Base-by-base conservation (phyloP, 37 sponge, comb jelly and placozoan species). In the Oopsacas minuta region DNA sequence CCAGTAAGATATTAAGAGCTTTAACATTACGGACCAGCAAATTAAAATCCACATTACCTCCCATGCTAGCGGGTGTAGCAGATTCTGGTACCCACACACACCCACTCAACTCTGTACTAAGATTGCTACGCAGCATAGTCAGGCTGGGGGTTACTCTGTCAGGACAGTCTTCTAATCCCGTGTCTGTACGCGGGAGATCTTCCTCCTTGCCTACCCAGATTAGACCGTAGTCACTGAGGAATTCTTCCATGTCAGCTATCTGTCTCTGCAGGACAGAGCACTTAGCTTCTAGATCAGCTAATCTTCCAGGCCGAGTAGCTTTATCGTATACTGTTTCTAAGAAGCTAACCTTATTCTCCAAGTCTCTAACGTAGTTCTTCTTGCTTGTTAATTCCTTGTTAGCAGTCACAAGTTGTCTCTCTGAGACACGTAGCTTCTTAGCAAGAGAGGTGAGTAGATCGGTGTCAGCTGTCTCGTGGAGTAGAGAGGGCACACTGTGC, bases 191-290 rank as follows among this genome's bases (percentile, higher is more conserved):
- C 30, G 75, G 75, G 75, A 61, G 75, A 12, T 61, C 75, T 34
- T 61, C 75, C 53, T 87, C 89, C 39, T 90, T 88, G n/a, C 96
- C 96, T 0, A 96, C 90, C 97, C 97, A 96, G 0, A 92, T 82
- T 93, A 96, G 91, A 1, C 97, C 97, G 84, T 96, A 96, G 87
- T 96, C 97, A 86, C 85, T 91, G 20, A 96, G 91, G 61, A 96
- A 96, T 83, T 91, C 91, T 93, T 94, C 95, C 95, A 94, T 94
- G 28, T 94, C 93, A 5, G 89, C 83, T 3, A 92, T 81, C 83
- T 92, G 95, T 36, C 86, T 85, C 82, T 93, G 95, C 20, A 93
- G 53, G 8, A 81, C 83, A 0, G 52, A 38, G 86, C 91, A 91
- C 37, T 52, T 88, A 35, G 1, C 12, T 39, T 90, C 46, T 37